These are phyloP conservation scores for Pararge aegeria DNA, from an alignment of 1,140 invertebrate species.

Conservation along the genomic window DNA sequence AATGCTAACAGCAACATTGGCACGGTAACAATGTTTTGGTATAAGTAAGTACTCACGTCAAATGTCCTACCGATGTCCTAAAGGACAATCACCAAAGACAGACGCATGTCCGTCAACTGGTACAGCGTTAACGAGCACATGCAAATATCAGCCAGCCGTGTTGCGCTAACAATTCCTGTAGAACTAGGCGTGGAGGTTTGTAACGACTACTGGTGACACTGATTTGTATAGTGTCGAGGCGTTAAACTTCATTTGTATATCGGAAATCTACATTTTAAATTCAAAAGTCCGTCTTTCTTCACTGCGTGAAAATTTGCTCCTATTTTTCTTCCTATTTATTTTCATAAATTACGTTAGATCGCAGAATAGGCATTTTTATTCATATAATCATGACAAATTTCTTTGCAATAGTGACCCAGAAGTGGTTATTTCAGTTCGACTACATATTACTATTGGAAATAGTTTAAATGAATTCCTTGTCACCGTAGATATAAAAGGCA, in stretches of 20 bases:
- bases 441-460: neutral
- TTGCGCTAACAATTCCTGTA: constrained; percentile 58
- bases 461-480: neutral
- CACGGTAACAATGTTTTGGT: constrained; percentile 34
- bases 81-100: constrained; percentile 53
- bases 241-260: constrained; percentile 1
- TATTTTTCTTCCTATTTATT: no score
- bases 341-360: no score
- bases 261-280: constrained; percentile 3
- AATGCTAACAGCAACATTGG: constrained; percentile 25
- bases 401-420: no score
- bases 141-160: constrained; percentile 53
- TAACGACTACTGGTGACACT: constrained; percentile 6
- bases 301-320: neutral
- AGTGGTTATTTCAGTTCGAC: no score
- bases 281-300: neutral
- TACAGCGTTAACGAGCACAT: constrained; percentile 73
- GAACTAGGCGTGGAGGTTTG: constrained; percentile 16
- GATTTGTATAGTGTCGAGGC: constrained; percentile 12
- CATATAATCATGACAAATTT: no score
- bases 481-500: neutral
- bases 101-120: constrained; percentile 62
- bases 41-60: constrained; percentile 41
- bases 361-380: no score
- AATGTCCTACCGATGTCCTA: constrained; percentile 3